Evolutionary conservation across 2,888 invertebrate species (phyloP).

Genomic region (Aporophyla lueneburgensis): DNA sequence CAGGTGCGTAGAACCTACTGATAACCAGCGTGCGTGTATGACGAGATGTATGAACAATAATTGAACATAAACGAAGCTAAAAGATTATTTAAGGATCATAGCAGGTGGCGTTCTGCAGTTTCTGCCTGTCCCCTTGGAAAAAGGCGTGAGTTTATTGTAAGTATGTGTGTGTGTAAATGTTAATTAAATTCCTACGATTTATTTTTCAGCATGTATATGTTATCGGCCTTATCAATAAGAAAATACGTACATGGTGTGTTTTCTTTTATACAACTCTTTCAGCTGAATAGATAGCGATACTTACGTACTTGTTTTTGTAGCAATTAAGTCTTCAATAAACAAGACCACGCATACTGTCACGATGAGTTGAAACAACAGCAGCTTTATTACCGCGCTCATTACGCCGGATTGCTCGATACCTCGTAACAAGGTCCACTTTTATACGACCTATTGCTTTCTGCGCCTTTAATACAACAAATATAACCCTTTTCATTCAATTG

Average conservation of each 20-base stretch:
- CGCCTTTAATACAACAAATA: constrained; percentile 27
- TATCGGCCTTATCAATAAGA: background rate
- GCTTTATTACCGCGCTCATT: constrained; percentile 14
- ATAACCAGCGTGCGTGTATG: too few species aligned
- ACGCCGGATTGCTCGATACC: constrained; percentile 10
- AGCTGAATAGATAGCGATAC: background rate
- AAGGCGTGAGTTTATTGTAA: too few species aligned
- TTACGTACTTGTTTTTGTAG: constrained; percentile 1
- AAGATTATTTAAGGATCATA: too few species aligned
- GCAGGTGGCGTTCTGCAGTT: too few species aligned
- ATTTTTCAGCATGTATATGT: background rate
- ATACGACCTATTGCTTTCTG: constrained; percentile 30
- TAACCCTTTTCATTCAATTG: constrained; percentile 41
- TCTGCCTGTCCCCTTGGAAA: too few species aligned
- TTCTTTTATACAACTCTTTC: background rate
- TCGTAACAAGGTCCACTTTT: constrained; percentile 13
- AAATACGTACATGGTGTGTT: background rate
- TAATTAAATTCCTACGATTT: background rate
- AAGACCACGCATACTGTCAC: background rate
- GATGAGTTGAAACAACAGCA: constrained; percentile 2
- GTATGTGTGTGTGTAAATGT: too few species aligned
- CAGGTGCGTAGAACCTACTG: too few species aligned
- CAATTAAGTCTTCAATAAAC: background rate
- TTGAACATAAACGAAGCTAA: too few species aligned
- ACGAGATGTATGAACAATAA: too few species aligned